Conservation (phyloP, 2,113 vertebrate species). For the Parus major region DNA sequence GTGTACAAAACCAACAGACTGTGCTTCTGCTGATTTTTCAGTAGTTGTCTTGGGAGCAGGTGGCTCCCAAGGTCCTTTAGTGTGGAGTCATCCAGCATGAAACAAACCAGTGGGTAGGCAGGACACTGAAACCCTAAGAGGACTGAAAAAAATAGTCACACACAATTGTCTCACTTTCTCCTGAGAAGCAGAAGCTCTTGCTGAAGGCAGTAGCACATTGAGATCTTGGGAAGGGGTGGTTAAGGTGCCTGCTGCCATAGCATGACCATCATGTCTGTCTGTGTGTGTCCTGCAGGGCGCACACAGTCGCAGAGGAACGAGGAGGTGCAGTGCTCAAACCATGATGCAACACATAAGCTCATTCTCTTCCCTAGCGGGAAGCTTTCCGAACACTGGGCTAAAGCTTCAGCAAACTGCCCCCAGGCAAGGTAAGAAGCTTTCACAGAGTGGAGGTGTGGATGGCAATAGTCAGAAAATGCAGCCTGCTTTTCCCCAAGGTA, state of each 20-base stretch:
- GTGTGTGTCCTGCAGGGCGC: background rate
- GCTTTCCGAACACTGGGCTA: background rate
- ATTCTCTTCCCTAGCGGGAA: background rate
- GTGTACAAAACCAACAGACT: background rate
- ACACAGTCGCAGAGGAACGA: fast-evolving
- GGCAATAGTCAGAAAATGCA: background rate
- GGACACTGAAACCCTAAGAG: background rate
- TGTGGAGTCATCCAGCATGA: background rate
- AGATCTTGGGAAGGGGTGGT: background rate
- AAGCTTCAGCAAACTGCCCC: background rate
- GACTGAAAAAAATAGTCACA: background rate
- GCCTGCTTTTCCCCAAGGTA: background rate
- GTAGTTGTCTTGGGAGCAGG: background rate
- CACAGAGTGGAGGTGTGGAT: background rate
- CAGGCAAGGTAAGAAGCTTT: background rate
- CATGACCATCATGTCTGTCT: fast-evolving
- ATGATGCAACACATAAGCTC: background rate
- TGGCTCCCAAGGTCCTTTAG: background rate
- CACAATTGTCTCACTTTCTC: background rate
- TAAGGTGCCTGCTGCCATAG: background rate
- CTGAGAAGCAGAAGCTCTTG: background rate
- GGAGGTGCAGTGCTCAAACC: background rate
- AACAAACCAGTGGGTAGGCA: background rate
- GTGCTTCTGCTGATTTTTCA: background rate
- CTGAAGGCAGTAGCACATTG: background rate